phyloP scores from a whole-genome alignment of 2,797 vertebrate species.

The Calcarius lapponicus region DNA sequence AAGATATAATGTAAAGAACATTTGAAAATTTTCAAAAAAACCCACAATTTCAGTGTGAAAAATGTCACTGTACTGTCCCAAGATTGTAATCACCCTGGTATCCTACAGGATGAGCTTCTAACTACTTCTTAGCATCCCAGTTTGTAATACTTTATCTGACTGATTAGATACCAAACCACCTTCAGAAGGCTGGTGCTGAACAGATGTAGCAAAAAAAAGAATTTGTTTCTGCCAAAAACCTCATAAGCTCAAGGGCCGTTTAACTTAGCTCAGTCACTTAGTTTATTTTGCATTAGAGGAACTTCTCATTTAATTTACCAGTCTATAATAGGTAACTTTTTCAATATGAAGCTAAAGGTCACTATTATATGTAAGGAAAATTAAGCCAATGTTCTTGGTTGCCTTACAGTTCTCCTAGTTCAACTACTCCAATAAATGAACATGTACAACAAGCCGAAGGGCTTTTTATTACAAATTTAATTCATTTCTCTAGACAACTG shows the following conservation, averaged over 20 bases:
- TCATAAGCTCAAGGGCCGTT: conserved; percentile 72
- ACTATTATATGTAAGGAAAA: conserved; percentile 88
- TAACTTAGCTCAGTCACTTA: conserved; percentile 77
- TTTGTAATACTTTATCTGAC: conserved; percentile 30
- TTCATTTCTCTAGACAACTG: conserved; percentile 99
- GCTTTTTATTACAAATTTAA: conserved; percentile 97
- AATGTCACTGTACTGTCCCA: background rate
- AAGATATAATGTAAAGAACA: background rate
- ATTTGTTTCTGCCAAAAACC: conserved; percentile 68
- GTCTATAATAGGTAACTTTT: conserved; percentile 83
- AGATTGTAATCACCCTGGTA: background rate
- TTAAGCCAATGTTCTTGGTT: conserved; percentile 87
- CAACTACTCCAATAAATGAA: conserved; percentile 92
- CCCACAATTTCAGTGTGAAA: background rate
- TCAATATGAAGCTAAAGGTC: conserved; percentile 91
- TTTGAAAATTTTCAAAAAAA: conserved; percentile 39
- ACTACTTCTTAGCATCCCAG: background rate
- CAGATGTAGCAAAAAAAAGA: conserved; percentile 27
- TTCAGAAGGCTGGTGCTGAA: conserved; percentile 59
- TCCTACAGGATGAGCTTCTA: background rate
- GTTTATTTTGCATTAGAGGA: conserved; percentile 83
- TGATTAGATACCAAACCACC: conserved; percentile 48
- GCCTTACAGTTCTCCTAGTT: conserved; percentile 91
- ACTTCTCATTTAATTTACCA: conserved; percentile 83
- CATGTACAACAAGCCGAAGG: conserved; percentile 94